Percentiles rank a stretch among this genome's conserved stretches.
phyloP scores from a whole-genome alignment of 2,797 vertebrate genomes.

The Onychomys torridus region DNA sequence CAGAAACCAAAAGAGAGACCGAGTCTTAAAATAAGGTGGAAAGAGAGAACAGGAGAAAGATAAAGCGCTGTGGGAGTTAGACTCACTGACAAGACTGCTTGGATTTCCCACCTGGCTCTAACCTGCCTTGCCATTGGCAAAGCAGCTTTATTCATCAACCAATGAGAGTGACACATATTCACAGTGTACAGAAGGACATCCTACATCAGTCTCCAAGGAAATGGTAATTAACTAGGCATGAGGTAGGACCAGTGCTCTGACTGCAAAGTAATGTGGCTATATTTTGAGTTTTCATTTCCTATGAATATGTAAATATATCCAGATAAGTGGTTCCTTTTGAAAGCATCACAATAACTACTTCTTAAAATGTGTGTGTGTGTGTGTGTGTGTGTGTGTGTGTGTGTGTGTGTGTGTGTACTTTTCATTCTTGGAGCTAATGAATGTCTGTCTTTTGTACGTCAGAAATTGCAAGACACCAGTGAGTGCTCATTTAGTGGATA shows the following conservation, averaged over 20 bases:
- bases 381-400: neutral
- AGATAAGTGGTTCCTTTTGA: slow-evolving; percentile 21
- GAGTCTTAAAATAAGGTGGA: neutral
- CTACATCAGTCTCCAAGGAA: neutral
- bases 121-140: too few relatives aligned
- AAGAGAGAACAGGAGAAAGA: slow-evolving; percentile 20
- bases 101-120: too few relatives aligned
- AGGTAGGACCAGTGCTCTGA: neutral
- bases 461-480: slow-evolving; percentile 5
- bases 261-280: neutral
- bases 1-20: neutral
- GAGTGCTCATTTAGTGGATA: neutral
- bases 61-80: neutral
- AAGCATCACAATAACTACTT: neutral
- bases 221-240: neutral
- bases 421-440: slow-evolving; percentile 20
- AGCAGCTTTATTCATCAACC: too few relatives aligned
- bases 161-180: too few relatives aligned
- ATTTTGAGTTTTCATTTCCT: neutral
- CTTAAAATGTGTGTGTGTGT: neutral
- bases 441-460: slow-evolving; percentile 7
- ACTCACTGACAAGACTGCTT: neutral
- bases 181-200: too few relatives aligned
- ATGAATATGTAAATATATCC: neutral
- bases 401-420: neutral